Evolutionary conservation across 1,140 invertebrate species (phyloP).

Genomic region (Lepidotrigona ventralis): DNA sequence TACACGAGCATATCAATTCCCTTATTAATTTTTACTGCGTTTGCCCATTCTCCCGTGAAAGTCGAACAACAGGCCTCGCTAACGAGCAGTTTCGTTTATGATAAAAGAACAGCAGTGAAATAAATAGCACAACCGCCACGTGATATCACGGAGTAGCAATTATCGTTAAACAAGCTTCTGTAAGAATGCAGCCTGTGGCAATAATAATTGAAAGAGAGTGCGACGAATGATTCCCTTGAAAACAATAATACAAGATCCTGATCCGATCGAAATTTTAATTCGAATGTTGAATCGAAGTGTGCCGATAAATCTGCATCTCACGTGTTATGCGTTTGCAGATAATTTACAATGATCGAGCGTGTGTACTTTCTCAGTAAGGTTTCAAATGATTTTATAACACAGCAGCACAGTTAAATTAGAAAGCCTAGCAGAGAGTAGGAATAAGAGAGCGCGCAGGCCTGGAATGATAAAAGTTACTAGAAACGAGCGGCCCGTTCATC

Average conservation of each 20-base stretch:
- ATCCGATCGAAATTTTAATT: neutral
- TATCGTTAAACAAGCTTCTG: neutral
- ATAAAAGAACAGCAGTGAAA: neutral
- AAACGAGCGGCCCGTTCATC: slow-evolving; percentile 31
- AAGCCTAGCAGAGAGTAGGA: neutral
- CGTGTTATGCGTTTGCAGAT: neutral
- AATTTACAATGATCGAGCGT: neutral
- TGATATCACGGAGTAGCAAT: neutral
- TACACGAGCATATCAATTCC: neutral
- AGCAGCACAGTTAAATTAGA: slow-evolving; percentile 31
- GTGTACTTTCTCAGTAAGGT: slow-evolving; percentile 3
- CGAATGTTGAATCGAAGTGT: neutral
- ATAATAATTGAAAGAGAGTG: neutral
- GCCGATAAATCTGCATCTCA: neutral
- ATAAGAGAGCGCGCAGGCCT: neutral
- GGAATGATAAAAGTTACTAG: slow-evolving; percentile 39
- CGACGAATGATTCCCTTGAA: neutral
- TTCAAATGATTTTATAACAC: slow-evolving; percentile 45
- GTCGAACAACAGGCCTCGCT: neutral
- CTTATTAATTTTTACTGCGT: neutral
- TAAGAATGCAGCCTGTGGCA: neutral
- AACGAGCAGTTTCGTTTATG: neutral
- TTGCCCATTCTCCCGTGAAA: neutral
- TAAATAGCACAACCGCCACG: neutral
- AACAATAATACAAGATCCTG: neutral